Base-by-base conservation (phyloP, 2,888 invertebrate species). In the Caenorhabditis panamensis region DNA sequence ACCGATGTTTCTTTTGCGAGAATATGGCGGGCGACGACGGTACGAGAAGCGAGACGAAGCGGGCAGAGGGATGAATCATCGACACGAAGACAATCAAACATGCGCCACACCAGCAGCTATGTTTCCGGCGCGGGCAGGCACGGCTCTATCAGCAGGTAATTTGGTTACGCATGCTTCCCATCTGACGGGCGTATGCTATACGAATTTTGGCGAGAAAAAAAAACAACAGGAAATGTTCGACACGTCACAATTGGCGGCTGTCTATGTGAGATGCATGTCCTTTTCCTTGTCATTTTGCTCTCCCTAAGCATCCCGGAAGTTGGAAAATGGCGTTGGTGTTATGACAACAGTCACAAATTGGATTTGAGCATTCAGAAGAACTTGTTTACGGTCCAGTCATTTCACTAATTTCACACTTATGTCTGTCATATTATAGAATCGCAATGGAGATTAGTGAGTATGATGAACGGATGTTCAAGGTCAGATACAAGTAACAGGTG, bases 1-100 rank as follows among this genome's bases (percentile, higher is more conserved):
- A 16, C 22, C 28, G 5, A 16, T 24, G 22, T 59, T 54, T 31
- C 44, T 26, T 51, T 54, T 61, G 44, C 44, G 44, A 44, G 44
- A 16, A n/a, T 44, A 16, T 49, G 49, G 20, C 5, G 3, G 3
- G 49, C 6, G 20, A 11, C 49, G 49, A 18, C 49, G 49, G 49
- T 49, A 49, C 49, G 49, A 49, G 49, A 49, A 18, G 49, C n/a
- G n/a, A n/a, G n/a, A n/a, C n/a, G n/a, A n/a, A n/a, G n/a, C n/a
- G 49, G 8, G 22, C 49, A 11, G 49, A 9, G 20, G 18, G 53
- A 16, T 54, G 54, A 53, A n/a, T 53, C 53, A 53, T 24, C 22
- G 22, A 26, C 49, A 18, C 11, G 22, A 49, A 26, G 13, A 53
- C 22, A 53, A 41, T 41, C 41, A 41, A 41, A 41, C 13, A 13